These are phyloP conservation scores for Hirtodrosophila trivittata DNA, from an alignment of 2,888 invertebrate species.

Conservation along the genomic window DNA sequence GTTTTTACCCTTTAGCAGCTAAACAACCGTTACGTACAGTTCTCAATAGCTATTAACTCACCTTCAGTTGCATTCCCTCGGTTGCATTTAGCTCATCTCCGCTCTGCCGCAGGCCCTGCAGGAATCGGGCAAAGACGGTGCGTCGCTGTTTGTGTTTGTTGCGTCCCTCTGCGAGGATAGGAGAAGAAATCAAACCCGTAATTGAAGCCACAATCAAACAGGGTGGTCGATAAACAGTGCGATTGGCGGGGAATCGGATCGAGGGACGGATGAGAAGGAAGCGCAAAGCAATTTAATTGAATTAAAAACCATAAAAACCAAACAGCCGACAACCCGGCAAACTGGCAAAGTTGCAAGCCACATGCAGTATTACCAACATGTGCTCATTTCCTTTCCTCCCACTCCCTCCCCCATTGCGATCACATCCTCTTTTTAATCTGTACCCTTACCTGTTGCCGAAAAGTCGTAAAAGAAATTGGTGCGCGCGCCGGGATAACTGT, in stretches of 20 bases:
- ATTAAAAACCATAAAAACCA: constrained; percentile 75
- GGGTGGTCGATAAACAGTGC: constrained; percentile 46
- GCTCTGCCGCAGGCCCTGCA: constrained; percentile 82
- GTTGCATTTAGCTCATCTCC: constrained; percentile 83
- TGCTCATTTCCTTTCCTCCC: constrained; percentile 5
- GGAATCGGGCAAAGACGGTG: constrained; percentile 83
- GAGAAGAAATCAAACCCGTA: constrained; percentile 43
- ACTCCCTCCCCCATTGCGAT: background rate
- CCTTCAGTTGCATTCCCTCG: constrained; percentile 84
- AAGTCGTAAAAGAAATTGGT: constrained; percentile 84
- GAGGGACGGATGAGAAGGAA: constrained; percentile 27
- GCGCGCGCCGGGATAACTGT: constrained; percentile 83
- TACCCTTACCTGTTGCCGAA: constrained; percentile 83
- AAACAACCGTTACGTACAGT: background rate
- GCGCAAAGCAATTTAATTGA: constrained; percentile 69
- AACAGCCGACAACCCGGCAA: constrained; percentile 69
- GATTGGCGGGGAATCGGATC: constrained; percentile 9
- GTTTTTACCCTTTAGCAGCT: no score
- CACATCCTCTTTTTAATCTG: no score
- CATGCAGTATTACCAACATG: constrained; percentile 7
- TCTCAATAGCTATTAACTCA: constrained; percentile 59
- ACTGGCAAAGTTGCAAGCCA: constrained; percentile 39
- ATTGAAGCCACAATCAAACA: constrained; percentile 63
- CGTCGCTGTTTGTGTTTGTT: constrained; percentile 83
- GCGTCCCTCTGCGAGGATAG: constrained; percentile 78